These are phyloP conservation scores for Crax fasciolata DNA, from an alignment of 2,797 vertebrate species.

Conservation along the genomic window DNA sequence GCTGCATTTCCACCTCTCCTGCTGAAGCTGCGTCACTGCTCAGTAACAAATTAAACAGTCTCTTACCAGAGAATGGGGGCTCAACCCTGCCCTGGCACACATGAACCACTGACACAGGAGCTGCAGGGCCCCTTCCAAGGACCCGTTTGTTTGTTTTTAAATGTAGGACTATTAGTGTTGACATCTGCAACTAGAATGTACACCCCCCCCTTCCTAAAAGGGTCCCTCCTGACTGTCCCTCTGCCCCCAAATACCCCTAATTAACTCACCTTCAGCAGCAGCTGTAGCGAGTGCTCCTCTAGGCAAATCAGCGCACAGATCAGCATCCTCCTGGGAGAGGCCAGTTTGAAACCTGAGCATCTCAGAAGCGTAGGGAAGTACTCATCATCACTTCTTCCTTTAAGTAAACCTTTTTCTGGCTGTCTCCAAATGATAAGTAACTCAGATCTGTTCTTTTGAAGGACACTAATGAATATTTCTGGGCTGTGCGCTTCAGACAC, in stretches of 20 bases:
- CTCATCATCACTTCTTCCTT: not conserved
- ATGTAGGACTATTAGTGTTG: not conserved
- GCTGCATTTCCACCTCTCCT: constrained; percentile 41
- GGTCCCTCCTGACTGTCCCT: not conserved
- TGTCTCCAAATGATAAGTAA: not conserved
- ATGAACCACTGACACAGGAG: not conserved
- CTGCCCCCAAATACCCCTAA: not conserved
- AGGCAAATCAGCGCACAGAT: not conserved
- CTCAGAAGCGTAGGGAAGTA: not conserved
- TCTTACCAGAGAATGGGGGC: not conserved
- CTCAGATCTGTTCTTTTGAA: not conserved
- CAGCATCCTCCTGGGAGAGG: not conserved
- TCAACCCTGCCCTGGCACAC: constrained; percentile 4
- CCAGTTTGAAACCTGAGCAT: not conserved
- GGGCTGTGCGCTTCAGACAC: not conserved
- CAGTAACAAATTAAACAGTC: not conserved
- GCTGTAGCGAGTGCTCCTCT: not conserved
- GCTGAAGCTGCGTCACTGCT: not conserved
- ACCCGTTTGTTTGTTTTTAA: not conserved
- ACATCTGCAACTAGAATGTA: not conserved
- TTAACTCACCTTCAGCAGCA: not conserved
- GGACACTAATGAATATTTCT: not conserved
- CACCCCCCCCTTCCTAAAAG: not conserved
- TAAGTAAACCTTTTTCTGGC: not conserved
- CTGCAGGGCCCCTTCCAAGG: not conserved